A percentile compares a stretch with the other conserved stretches of the same genome.
These are phyloP conservation scores for Mamestra brassicae DNA, from an alignment of 2,888 invertebrate species.

Conservation along the genomic window DNA sequence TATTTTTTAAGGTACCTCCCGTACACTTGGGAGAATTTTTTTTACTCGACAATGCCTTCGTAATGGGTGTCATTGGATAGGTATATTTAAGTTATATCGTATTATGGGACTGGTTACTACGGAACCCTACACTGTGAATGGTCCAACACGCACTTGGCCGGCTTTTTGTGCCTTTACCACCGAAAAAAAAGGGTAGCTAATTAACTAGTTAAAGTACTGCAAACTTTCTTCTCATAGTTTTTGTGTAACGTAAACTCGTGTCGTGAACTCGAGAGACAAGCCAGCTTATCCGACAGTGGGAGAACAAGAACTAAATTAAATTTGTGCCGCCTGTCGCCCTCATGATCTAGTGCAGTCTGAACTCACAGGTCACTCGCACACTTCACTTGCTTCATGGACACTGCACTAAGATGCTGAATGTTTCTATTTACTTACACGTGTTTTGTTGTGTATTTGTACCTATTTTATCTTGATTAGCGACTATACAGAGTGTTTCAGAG, in stretches of 20 bases:
- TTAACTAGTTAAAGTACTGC: slow-evolving; percentile 6
- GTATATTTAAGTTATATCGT: no score
- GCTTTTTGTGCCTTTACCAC: background rate
- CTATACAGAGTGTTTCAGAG: no score
- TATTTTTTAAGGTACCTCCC: no score
- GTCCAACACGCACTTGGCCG: no score
- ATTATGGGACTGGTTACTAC: no score
- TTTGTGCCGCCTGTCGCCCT: slow-evolving; percentile 83
- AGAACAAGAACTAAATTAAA: slow-evolving; percentile 80
- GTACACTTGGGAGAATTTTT: no score
- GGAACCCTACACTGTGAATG: no score
- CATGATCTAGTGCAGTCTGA: slow-evolving; percentile 80
- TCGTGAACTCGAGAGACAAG: slow-evolving; percentile 45
- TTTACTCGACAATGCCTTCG: no score
- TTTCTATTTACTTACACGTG: background rate
- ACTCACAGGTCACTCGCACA: slow-evolving; percentile 64
- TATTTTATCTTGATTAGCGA: background rate
- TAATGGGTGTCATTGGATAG: no score
- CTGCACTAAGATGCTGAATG: slow-evolving; percentile 45
- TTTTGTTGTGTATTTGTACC: background rate
- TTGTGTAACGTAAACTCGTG: slow-evolving; percentile 35
- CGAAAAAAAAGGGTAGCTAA: background rate
- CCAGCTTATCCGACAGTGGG: slow-evolving; percentile 69
- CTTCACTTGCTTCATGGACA: slow-evolving; percentile 62
- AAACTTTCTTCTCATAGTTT: slow-evolving; percentile 21